Percentiles rank a stretch among this genome's conserved stretches.
Conservation (phyloP, 1,140 invertebrate genomes). For the Lasioglossum baleicum region DNA sequence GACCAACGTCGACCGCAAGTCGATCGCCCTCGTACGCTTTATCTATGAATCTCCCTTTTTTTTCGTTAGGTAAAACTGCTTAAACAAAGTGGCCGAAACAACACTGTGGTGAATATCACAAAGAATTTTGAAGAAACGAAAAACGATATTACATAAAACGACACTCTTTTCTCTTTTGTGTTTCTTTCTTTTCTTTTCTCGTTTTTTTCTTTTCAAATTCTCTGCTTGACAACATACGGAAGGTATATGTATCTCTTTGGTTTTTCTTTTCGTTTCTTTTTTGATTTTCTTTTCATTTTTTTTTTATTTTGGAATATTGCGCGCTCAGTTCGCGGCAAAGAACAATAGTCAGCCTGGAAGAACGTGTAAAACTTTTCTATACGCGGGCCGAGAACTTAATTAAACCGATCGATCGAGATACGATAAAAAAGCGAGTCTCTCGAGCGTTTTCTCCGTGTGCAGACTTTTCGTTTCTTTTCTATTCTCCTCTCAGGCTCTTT, state of each 20-base stretch:
- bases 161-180: constrained; percentile 2
- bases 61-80: constrained; percentile 33
- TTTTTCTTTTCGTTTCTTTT: not conserved
- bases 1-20: constrained; percentile 6
- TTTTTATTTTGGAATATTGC: constrained; percentile 10
- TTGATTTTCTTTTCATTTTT: not conserved
- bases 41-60: constrained; percentile 43
- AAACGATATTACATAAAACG: constrained; percentile 5
- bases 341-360: constrained; percentile 50
- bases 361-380: constrained; percentile 26
- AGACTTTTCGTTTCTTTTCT: constrained; percentile 38
- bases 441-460: constrained; percentile 49
- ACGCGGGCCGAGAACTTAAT: constrained; percentile 49
- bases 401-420: constrained; percentile 49
- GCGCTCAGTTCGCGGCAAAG: constrained; percentile 39
- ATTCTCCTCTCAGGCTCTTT: not conserved
- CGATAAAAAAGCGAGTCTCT: constrained; percentile 52
- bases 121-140: constrained; percentile 36
- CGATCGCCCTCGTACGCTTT: constrained; percentile 37
- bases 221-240: not conserved
- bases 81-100: constrained; percentile 44
- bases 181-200: not conserved
- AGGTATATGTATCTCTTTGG: not conserved
- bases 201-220: not conserved
- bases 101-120: constrained; percentile 31